Evolutionary conservation across 2,888 invertebrate genomes (phyloP).

Genomic region (Scaptomyza cyrtandrae): DNA sequence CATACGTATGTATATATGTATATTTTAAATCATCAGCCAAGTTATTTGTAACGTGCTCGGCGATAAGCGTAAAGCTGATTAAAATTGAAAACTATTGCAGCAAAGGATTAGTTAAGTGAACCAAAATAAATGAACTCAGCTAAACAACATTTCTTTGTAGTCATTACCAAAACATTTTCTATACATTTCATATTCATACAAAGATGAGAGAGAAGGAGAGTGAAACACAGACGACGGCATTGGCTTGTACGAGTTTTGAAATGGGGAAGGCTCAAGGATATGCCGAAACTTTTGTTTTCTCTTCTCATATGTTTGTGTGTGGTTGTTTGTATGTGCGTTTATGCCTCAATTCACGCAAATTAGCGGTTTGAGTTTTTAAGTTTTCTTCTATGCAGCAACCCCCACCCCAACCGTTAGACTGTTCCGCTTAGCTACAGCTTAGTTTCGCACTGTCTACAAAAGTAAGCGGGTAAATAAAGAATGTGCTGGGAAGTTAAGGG

Average conservation of each 20-base stretch:
- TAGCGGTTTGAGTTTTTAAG: slow-evolving; percentile 68
- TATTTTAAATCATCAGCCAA: slow-evolving; percentile 2
- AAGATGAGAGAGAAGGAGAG: slow-evolving; percentile 16
- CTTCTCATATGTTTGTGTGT: slow-evolving; percentile 5
- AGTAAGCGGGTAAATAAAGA: not conserved
- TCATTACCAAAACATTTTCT: slow-evolving; percentile 73
- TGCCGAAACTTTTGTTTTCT: slow-evolving; percentile 52
- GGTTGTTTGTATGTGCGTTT: slow-evolving; percentile 24
- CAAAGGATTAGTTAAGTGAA: slow-evolving; percentile 80
- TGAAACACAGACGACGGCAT: slow-evolving; percentile 1
- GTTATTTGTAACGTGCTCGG: slow-evolving; percentile 23
- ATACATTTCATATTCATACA: slow-evolving; percentile 59
- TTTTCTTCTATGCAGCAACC: slow-evolving; percentile 22
- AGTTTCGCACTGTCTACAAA: slow-evolving; percentile 27
- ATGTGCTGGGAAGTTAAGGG: not conserved
- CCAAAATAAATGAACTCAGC: slow-evolving; percentile 79
- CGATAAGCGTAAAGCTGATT: slow-evolving; percentile 74
- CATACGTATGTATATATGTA: not conserved
- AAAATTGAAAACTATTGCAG: slow-evolving; percentile 75
- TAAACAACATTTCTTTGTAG: slow-evolving; percentile 76
- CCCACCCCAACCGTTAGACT: not conserved
- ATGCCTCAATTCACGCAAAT: slow-evolving; percentile 72
- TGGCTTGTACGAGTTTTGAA: slow-evolving; percentile 21
- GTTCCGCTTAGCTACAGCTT: slow-evolving; percentile 20
- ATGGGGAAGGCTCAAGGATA: slow-evolving; percentile 23